Percentiles rank a stretch among this genome's conserved stretches.
These are phyloP conservation scores for Hylaeus anthracinus DNA, from an alignment of 1,140 invertebrate genomes.

Conservation along the genomic window DNA sequence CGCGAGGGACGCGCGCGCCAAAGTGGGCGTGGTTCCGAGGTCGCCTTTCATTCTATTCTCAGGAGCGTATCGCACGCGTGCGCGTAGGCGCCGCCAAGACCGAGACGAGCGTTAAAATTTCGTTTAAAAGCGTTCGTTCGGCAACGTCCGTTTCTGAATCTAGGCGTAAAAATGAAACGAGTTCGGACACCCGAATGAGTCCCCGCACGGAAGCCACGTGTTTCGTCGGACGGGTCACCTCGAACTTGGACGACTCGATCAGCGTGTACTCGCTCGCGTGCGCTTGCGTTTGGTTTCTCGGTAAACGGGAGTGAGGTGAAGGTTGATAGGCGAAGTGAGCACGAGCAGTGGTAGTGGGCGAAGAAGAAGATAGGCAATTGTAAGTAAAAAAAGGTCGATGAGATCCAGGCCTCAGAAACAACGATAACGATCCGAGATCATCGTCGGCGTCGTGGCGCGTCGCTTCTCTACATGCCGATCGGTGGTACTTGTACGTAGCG, in stretches of 20 bases:
- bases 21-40: too few species aligned
- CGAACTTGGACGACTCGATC: background rate
- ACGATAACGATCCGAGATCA: conserved; percentile 54
- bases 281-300: conserved; percentile 21
- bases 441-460: conserved; percentile 59
- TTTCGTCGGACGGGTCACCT: background rate
- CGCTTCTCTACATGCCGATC: conserved; percentile 87
- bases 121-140: background rate
- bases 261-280: conserved; percentile 24
- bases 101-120: background rate
- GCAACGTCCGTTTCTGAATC: background rate
- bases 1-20: too few species aligned
- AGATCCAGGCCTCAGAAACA: conserved; percentile 43
- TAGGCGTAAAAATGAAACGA: too few species aligned
- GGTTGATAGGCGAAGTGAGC: conserved; percentile 40
- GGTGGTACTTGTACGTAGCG: conserved; percentile 95
- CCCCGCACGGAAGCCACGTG: background rate
- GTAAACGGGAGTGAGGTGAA: conserved; percentile 49
- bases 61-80: background rate
- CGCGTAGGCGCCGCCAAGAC: conserved; percentile 1
- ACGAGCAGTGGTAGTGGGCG: conserved; percentile 31
- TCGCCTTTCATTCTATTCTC: too few species aligned
- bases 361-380: conserved; percentile 55
- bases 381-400: conserved; percentile 58
- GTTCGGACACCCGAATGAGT: too few species aligned